phyloP scores from a whole-genome alignment of 2,113 vertebrate species.

The Bolborhynchus lineola region DNA sequence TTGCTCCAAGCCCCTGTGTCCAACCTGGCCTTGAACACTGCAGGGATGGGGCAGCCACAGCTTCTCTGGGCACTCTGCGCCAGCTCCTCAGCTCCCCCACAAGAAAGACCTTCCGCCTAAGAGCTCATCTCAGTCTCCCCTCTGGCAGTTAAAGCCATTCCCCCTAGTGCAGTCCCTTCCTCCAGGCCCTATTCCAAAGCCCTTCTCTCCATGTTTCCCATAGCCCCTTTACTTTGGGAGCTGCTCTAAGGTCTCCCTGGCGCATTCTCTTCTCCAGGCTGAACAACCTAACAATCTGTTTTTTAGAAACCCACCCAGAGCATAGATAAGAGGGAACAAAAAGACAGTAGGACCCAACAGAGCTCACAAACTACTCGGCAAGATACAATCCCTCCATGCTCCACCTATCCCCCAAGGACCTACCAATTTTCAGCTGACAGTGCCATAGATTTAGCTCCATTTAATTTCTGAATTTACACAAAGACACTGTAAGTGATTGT shows the following conservation, averaged over 20 bases:
- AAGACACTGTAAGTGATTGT: slow-evolving; percentile 66
- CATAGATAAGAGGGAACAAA: not conserved
- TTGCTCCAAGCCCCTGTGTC: no score
- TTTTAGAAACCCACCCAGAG: not conserved
- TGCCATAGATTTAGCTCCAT: slow-evolving; percentile 49
- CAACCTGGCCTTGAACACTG: no score
- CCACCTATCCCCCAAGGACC: not conserved
- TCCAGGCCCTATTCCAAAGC: not conserved
- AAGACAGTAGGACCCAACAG: not conserved
- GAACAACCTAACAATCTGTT: not conserved
- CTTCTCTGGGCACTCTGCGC: no score
- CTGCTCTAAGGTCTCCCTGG: not conserved
- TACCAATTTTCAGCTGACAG: slow-evolving; percentile 46
- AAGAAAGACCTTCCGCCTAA: not conserved
- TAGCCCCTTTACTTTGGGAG: not conserved
- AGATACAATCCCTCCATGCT: not conserved
- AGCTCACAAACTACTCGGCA: not conserved
- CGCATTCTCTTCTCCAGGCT: not conserved
- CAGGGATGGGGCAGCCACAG: no score
- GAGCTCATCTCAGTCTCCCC: not conserved
- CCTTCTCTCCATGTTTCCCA: not conserved
- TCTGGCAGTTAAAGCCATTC: not conserved
- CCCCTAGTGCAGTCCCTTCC: no score
- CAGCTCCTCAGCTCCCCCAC: not conserved
- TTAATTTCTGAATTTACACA: slow-evolving; percentile 69